Evolutionary conservation across 37 sponge, comb jelly and placozoan species (phyloP).

Genomic region (Spongia lamella): DNA sequence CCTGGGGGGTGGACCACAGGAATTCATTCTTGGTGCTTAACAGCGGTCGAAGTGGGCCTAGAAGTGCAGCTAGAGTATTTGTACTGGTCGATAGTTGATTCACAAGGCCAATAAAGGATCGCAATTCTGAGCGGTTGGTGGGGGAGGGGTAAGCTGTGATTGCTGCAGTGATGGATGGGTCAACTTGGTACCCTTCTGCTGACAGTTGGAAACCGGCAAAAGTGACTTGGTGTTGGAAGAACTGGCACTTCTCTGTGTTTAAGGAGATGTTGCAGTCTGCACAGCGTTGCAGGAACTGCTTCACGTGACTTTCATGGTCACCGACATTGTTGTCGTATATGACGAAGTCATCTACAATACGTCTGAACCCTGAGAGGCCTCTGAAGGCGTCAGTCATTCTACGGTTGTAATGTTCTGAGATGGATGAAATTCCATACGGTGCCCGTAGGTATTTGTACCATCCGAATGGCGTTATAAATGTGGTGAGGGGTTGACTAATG

Average conservation of each 20-base stretch:
- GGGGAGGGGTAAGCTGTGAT: conserved; percentile 19
- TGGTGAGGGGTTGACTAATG: background rate
- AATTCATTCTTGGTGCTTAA: conserved; percentile 47
- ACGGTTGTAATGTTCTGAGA: no score
- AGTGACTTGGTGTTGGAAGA: background rate
- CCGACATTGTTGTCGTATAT: no score
- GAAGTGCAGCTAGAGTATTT: background rate
- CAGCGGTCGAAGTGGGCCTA: conserved; percentile 12
- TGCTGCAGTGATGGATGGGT: conserved; percentile 14
- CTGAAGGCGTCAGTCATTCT: no score
- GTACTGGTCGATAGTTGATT: conserved; percentile 22
- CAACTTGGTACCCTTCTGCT: conserved; percentile 2
- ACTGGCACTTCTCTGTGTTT: conserved; percentile 12
- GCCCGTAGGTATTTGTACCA: conserved; percentile 5
- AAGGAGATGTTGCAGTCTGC: conserved; percentile 19
- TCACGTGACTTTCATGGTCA: conserved; percentile 7
- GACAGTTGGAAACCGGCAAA: conserved; percentile 20
- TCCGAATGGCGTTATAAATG: conserved; percentile 3
- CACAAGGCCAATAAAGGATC: conserved; percentile 15
- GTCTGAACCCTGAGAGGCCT: no score
- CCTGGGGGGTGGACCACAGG: conserved; percentile 9
- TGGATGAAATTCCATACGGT: no score
- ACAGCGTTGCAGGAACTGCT: conserved; percentile 25
- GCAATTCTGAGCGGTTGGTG: conserved; percentile 15
- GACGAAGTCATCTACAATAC: no score